These are phyloP conservation scores for Borostomias antarcticus DNA, from an alignment of 2,797 vertebrate species.

Conservation along the genomic window DNA sequence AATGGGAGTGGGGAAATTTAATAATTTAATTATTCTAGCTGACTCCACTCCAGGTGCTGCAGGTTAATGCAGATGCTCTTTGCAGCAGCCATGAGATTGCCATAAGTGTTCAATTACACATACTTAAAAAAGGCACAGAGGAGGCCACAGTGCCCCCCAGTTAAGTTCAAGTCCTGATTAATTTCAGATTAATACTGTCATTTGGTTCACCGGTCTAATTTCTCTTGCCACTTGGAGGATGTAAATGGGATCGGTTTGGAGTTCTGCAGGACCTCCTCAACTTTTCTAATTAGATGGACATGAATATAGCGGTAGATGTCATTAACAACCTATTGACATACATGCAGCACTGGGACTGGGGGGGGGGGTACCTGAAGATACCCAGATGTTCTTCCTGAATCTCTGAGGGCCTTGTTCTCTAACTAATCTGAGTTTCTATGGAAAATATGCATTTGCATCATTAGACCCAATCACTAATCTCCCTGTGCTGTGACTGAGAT, in stretches of 20 bases:
- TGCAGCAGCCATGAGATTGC: constrained; percentile 55
- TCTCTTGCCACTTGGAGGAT: constrained; percentile 43
- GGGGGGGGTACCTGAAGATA: constrained; percentile 42
- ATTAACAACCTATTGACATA: constrained; percentile 64
- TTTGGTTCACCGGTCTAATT: constrained; percentile 60
- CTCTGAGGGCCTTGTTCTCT: constrained; percentile 36
- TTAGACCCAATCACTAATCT: constrained; percentile 35
- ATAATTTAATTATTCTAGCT: constrained; percentile 62
- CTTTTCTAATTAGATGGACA: constrained; percentile 71
- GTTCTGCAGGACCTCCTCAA: constrained; percentile 58
- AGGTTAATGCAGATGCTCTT: constrained; percentile 63
- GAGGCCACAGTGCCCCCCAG: constrained; percentile 35
- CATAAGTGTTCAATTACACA: constrained; percentile 71
- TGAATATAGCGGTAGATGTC: constrained; percentile 59
- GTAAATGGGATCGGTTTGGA: constrained; percentile 51
- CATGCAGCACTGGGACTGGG: constrained; percentile 48
- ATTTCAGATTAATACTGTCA: constrained; percentile 68
- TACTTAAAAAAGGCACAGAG: constrained; percentile 54
- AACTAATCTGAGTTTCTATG: constrained; percentile 34
- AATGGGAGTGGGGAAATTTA: constrained; percentile 35
- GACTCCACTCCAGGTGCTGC: constrained; percentile 54
- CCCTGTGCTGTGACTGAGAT: constrained; percentile 22
- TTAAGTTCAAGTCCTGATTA: constrained; percentile 69
- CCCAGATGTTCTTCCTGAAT: constrained; percentile 32
- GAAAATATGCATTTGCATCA: constrained; percentile 55